Evolutionary conservation across 2,113 vertebrate species (phyloP).

Genomic region (Atrichornis clamosus): DNA sequence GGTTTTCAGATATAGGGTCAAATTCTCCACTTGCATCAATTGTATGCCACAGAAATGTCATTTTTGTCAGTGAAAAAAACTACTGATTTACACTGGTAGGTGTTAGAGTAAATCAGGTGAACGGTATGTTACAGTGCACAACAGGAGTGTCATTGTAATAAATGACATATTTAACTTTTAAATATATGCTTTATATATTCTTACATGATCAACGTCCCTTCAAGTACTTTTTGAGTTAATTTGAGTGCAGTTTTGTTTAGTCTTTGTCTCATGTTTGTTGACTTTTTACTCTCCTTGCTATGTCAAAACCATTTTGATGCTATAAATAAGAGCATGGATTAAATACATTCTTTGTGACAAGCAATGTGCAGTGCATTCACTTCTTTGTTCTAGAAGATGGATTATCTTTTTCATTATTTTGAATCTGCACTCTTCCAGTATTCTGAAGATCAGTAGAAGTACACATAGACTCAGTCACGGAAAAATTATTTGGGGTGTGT

Average conservation of each 20-base stretch:
- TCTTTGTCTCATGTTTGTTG: constrained; percentile 72
- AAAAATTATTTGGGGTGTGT: background rate
- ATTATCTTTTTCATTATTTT: constrained; percentile 72
- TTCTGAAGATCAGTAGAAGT: constrained; percentile 45
- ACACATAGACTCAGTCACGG: constrained; percentile 17
- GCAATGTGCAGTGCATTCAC: constrained; percentile 35
- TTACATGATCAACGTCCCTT: constrained; percentile 32
- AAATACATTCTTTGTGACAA: constrained; percentile 72
- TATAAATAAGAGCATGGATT: constrained; percentile 72
- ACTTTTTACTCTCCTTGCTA: constrained; percentile 72
- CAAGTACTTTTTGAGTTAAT: constrained; percentile 56
- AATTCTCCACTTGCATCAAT: background rate
- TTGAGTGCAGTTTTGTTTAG: constrained; percentile 55
- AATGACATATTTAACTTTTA: background rate
- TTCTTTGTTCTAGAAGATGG: constrained; percentile 63
- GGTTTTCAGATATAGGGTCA: background rate
- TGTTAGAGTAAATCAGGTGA: background rate
- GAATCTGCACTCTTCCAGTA: constrained; percentile 60
- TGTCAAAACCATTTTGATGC: constrained; percentile 69
- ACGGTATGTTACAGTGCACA: background rate
- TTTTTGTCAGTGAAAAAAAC: background rate
- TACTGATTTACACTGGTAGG: background rate
- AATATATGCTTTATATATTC: constrained; percentile 1
- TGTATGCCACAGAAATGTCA: background rate
- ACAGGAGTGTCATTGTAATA: background rate